Conservation (phyloP, 2,113 vertebrate genomes). For the Pseudolaguvia tuberculata region DNA sequence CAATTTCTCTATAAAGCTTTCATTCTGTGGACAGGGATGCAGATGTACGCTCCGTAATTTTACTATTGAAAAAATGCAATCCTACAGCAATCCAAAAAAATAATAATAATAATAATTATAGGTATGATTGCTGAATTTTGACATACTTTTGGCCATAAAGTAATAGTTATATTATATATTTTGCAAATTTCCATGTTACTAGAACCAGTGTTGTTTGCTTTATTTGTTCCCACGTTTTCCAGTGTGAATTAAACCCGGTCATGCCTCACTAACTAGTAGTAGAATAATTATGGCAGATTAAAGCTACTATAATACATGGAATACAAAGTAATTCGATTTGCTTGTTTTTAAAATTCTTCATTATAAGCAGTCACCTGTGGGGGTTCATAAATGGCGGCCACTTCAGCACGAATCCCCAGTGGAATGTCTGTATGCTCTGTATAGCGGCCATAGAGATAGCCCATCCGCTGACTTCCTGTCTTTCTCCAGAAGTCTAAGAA, state of each 20-base stretch:
- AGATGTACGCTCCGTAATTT: background rate
- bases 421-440: constrained; percentile 98
- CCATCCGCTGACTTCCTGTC: constrained; percentile 91
- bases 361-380: constrained; percentile 76
- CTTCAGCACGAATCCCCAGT: constrained; percentile 89
- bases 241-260: no score
- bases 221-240: background rate
- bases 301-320: no score
- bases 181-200: background rate
- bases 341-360: background rate
- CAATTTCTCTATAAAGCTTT: no score
- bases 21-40: background rate
- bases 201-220: no score
- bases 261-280: background rate
- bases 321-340: background rate
- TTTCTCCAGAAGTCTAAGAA: constrained; percentile 99
- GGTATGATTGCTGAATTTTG: background rate
- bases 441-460: constrained; percentile 89
- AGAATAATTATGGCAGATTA: background rate
- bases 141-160: background rate
- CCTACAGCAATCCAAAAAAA: background rate
- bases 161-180: no score
- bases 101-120: background rate
- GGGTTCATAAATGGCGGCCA: constrained; percentile 95
- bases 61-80: background rate